A percentile compares a stretch with the other conserved stretches of the same genome.
Evolutionary conservation across 2,888 invertebrate species (phyloP).

Genomic region (Lithophane ornitopus): DNA sequence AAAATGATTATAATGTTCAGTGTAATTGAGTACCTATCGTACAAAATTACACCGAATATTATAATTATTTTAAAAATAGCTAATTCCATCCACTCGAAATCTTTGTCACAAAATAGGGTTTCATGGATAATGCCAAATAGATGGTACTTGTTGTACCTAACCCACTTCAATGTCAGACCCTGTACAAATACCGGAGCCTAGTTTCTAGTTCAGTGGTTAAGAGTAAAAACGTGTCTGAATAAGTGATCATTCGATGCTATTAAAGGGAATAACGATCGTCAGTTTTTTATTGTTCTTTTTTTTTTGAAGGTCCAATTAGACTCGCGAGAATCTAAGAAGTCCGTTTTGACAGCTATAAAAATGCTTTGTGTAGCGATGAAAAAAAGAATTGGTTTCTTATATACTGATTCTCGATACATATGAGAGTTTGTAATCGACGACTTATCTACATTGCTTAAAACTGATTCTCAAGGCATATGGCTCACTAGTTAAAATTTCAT

Average conservation of each 20-base stretch:
- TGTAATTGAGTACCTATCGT: no score
- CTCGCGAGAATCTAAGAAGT: no score
- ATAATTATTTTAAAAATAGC: neutral
- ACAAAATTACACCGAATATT: neutral
- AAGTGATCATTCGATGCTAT: slow-evolving; percentile 30
- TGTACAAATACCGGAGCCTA: slow-evolving; percentile 46
- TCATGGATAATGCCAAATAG: slow-evolving; percentile 26
- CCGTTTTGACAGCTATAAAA: no score
- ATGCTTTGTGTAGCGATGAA: no score
- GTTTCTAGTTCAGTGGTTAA: slow-evolving; percentile 39
- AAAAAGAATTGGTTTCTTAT: no score
- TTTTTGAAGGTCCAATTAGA: neutral
- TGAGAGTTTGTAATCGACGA: no score
- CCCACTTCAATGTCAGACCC: slow-evolving; percentile 57
- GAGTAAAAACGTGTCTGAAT: slow-evolving; percentile 39
- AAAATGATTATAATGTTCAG: no score
- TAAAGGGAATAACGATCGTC: slow-evolving; percentile 5
- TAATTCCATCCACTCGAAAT: slow-evolving; percentile 20
- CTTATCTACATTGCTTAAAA: no score
- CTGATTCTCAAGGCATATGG: no score
- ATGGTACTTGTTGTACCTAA: slow-evolving; percentile 36
- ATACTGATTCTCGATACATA: no score
- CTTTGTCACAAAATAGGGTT: slow-evolving; percentile 39
- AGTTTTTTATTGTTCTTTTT: neutral
- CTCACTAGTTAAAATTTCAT: no score